Evolutionary conservation across 37 sponge, comb jelly and placozoan species (phyloP), one percentile per base, ranked within the genome.

Genomic region (Ianthella basta): DNA sequence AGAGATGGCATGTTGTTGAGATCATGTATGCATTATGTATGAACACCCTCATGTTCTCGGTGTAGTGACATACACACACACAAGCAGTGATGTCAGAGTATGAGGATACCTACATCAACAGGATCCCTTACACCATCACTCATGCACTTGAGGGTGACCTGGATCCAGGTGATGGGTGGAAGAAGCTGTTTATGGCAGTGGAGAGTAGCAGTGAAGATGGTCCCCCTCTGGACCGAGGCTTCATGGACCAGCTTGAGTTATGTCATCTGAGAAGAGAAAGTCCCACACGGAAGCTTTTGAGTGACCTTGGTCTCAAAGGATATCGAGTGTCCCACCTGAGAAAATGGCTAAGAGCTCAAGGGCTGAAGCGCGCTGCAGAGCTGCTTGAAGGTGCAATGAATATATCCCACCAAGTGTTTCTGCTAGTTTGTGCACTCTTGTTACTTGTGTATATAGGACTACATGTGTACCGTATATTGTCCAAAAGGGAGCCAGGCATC

Each of bases 251-350:
- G 29, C 70, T 69, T 24, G 34, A 30, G 29, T 34, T 34, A 15
- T 69, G 70, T 30, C 34, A n/a, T 33, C 29, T 6, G 10, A 32
- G 70, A 30, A 69, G 33, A 6, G 35, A 69, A 33, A 69, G 70
- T 69, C 70, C 70, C 19, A 69, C 70, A 34, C 33, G 27, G 27
- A 24, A 16, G 34, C 70, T 69, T 2, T 30, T 69, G 1, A 69
- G 34, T 30, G 70, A 69, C 18, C 70, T 69, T 16, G 70, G 70
- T 30, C 70, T 27, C 1, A 69, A 69, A 69, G 70, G 70, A 30
- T 69, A 69, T 69, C 29, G 34, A 30, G 34, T 69, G 0, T 1
- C 0, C 18, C 33, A 69, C 34, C 34, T 69, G 70, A 69, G 27
- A 35, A n/a, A 14, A 18, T 69, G 70, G 70, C 70, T 69, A 30